These are phyloP conservation scores for Hippolais icterina DNA, from an alignment of 2,113 vertebrate genomes.

Conservation along the genomic window DNA sequence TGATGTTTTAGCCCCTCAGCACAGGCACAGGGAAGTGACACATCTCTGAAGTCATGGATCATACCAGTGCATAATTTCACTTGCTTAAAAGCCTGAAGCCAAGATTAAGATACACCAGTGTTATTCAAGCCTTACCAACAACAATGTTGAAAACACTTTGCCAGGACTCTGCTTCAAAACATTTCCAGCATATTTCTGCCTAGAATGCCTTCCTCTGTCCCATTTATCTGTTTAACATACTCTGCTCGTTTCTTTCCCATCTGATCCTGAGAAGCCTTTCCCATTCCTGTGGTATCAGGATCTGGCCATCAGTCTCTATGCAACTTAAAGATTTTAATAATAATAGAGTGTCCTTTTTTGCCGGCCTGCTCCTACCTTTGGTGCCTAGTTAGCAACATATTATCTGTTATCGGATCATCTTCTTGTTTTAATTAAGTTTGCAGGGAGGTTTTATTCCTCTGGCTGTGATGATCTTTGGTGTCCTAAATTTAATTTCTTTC, in stretches of 20 bases:
- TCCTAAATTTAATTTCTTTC: constrained; percentile 20
- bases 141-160: neutral
- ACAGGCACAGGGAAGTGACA: neutral
- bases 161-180: neutral
- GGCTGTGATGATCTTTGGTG: neutral
- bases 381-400: neutral
- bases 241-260: neutral
- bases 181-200: neutral
- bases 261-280: neutral
- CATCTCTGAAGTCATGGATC: neutral
- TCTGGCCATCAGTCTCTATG: neutral
- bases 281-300: neutral
- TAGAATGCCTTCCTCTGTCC: neutral
- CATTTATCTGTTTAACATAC: neutral
- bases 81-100: neutral
- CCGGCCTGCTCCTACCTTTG: neutral
- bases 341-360: neutral
- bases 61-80: neutral
- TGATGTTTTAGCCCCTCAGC: neutral
- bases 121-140: neutral
- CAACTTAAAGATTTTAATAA: neutral
- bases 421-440: constrained; percentile 2
- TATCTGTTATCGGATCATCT: neutral
- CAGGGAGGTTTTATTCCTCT: constrained; percentile 7
- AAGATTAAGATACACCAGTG: neutral